Conservation (phyloP, 2,113 vertebrate species). For the Sebastes schlegelii region DNA sequence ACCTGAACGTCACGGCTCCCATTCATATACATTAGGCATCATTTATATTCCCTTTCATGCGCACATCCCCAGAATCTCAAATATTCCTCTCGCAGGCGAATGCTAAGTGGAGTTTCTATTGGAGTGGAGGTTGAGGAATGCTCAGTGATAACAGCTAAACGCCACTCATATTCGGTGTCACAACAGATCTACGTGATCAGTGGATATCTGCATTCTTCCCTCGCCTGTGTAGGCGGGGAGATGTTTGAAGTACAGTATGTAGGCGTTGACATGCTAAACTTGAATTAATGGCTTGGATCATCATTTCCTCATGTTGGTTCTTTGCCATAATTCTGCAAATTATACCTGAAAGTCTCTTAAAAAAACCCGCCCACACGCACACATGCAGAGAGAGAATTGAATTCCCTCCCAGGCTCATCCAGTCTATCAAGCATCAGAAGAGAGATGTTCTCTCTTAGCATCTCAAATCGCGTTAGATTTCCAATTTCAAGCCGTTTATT, state of each 20-base stretch:
- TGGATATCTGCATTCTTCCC: slow-evolving; percentile 1
- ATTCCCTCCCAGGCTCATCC: slow-evolving; percentile 10
- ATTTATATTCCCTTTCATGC: slow-evolving; percentile 62
- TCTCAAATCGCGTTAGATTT: slow-evolving; percentile 64
- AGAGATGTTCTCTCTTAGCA: slow-evolving; percentile 51
- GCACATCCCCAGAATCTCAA: slow-evolving; percentile 49
- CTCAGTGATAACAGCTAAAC: slow-evolving; percentile 37
- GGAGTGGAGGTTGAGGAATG: slow-evolving; percentile 30
- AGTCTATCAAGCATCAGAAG: slow-evolving; percentile 24
- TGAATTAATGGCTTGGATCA: slow-evolving; percentile 30
- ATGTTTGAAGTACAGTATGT: slow-evolving; percentile 20
- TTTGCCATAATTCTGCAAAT: slow-evolving; percentile 26
- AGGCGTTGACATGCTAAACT: slow-evolving; percentile 23
- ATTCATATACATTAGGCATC: slow-evolving; percentile 65
- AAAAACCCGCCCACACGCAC: neutral
- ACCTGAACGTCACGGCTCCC: slow-evolving; percentile 52
- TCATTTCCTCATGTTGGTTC: slow-evolving; percentile 25
- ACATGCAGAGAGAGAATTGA: slow-evolving; percentile 5
- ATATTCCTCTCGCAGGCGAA: slow-evolving; percentile 22
- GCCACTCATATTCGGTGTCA: slow-evolving; percentile 50
- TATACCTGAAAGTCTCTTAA: slow-evolving; percentile 28
- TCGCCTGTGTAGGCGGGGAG: slow-evolving; percentile 19
- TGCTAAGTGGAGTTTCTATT: slow-evolving; percentile 33
- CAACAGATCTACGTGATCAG: slow-evolving; percentile 55
- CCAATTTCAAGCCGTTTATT: slow-evolving; percentile 68